Evolutionary conservation across 2,888 invertebrate species (phyloP).

Genomic region (Cybosia mesomella): DNA sequence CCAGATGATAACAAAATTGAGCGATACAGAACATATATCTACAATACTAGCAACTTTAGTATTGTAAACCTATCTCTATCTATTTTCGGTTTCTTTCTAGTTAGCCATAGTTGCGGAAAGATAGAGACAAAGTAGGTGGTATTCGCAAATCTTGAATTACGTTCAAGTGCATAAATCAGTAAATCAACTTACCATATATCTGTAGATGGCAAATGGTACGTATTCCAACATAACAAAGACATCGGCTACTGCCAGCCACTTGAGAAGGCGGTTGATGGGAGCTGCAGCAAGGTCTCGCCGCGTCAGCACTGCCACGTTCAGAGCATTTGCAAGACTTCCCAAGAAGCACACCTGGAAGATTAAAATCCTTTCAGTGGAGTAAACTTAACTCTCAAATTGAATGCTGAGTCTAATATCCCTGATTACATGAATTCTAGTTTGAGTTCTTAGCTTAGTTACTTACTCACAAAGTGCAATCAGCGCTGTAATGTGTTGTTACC

Average conservation of each 20-base stretch:
- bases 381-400: neutral
- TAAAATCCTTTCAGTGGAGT: neutral
- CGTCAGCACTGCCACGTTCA: conserved; percentile 95
- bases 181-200: conserved; percentile 70
- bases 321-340: conserved; percentile 94
- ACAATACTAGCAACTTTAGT: no score
- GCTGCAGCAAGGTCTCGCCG: conserved; percentile 93
- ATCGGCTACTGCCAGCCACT: conserved; percentile 95
- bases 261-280: conserved; percentile 95
- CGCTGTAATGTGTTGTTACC: neutral
- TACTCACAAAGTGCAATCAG: neutral
- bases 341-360: conserved; percentile 91
- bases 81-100: no score
- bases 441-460: neutral
- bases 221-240: conserved; percentile 96
- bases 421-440: neutral
- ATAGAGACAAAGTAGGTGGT: no score
- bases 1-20: no score
- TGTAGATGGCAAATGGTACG: conserved; percentile 80
- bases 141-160: no score
- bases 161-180: no score
- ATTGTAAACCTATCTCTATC: no score
- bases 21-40: neutral
- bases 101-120: no score
- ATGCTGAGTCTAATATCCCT: neutral